phyloP scores from a whole-genome alignment of 2,113 vertebrate genomes.

The Sinocyclocheilus rhinocerous region DNA sequence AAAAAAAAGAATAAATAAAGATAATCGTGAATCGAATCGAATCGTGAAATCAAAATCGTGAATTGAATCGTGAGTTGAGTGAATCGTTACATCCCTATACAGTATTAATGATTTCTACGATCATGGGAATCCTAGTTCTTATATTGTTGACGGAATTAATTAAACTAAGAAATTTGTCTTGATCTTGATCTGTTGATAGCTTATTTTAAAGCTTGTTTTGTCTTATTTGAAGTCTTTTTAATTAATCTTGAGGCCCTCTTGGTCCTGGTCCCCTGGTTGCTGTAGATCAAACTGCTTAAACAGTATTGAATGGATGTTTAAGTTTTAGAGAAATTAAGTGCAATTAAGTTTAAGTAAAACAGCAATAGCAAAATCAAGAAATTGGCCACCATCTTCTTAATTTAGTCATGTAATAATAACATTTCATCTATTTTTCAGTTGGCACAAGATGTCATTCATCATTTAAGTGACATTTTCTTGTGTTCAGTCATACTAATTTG shows the following conservation, averaged over 20 bases:
- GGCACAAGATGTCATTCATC: not conserved
- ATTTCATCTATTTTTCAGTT: not conserved
- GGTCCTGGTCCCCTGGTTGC: not conserved
- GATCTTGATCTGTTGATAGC: not conserved
- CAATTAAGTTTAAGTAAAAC: not conserved
- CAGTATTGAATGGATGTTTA: not conserved
- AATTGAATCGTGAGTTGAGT: too few species aligned
- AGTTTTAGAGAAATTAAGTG: not conserved
- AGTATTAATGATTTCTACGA: not conserved
- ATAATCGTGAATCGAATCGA: too few species aligned
- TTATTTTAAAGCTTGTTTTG: not conserved
- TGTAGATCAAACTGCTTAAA: not conserved
- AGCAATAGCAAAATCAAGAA: not conserved
- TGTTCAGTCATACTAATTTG: not conserved
- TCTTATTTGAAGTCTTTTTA: not conserved
- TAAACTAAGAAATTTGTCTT: not conserved
- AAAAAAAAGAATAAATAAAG: too few species aligned
- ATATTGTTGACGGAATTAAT: not conserved
- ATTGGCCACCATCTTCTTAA: not conserved
- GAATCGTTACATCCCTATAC: too few species aligned
- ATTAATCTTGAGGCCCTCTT: not conserved
- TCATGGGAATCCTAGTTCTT: not conserved
- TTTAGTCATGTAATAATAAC: not conserved
- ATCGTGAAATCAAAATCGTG: too few species aligned
- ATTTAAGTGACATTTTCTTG: not conserved